These are phyloP conservation scores for Crepidodera aurea DNA, from an alignment of 2,888 invertebrate species.

Conservation along the genomic window DNA sequence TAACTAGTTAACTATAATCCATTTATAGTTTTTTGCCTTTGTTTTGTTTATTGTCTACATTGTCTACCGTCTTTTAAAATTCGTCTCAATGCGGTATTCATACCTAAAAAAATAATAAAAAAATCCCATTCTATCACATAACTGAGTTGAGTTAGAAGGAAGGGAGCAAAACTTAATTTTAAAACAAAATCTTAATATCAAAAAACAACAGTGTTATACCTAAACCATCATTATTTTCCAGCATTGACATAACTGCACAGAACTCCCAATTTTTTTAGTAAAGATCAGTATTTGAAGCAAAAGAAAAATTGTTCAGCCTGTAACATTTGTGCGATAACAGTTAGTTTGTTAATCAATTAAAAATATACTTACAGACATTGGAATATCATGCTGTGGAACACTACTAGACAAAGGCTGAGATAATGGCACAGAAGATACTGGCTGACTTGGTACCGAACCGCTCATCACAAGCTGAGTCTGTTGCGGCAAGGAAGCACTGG, in stretches of 20 bases:
- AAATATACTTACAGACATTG: constrained; percentile 30
- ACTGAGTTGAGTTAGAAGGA: no score
- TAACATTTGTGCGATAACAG: not conserved
- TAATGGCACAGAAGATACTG: constrained; percentile 24
- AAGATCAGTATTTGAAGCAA: not conserved
- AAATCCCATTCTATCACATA: no score
- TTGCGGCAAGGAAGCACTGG: constrained; percentile 34
- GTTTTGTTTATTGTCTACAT: no score
- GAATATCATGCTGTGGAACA: constrained; percentile 33
- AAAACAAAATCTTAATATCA: no score
- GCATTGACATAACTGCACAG: not conserved
- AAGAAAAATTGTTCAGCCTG: not conserved
- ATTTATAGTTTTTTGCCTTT: no score
- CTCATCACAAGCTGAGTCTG: constrained; percentile 31
- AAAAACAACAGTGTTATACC: no score
- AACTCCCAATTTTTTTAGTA: not conserved
- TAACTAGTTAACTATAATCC: no score
- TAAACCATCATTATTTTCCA: no score
- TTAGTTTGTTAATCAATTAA: not conserved
- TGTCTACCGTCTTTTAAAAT: no score
- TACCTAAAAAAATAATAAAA: no score
- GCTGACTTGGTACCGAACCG: constrained; percentile 31
- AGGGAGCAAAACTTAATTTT: no score
- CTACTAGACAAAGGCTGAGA: constrained; percentile 29
- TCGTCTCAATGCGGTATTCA: no score